phyloP scores from a whole-genome alignment of 1,140 invertebrate species.

The Pararge aegeria region DNA sequence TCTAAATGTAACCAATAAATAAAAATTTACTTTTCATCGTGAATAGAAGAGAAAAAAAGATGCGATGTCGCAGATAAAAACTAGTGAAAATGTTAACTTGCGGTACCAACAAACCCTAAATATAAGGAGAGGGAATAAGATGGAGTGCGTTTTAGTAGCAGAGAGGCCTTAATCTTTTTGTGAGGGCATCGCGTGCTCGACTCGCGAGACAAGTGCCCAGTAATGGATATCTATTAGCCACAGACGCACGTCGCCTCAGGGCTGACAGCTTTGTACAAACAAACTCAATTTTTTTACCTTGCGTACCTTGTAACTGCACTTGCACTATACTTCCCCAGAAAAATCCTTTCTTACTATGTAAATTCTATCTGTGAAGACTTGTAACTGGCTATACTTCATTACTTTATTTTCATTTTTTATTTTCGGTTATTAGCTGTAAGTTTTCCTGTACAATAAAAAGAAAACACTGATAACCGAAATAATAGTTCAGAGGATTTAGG shows the following conservation, averaged over 20 bases:
- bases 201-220: constrained; percentile 62
- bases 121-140: constrained; percentile 16
- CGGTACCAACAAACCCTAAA: constrained; percentile 1
- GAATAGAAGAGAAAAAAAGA: neutral
- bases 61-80: neutral
- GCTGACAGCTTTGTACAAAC: constrained; percentile 24
- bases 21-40: no score
- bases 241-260: constrained; percentile 49
- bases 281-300: neutral
- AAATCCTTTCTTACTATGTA: no score
- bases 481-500: no score
- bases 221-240: constrained; percentile 75
- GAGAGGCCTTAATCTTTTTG: constrained; percentile 33
- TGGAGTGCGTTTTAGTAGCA: constrained; percentile 26
- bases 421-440: no score
- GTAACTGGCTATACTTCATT: no score
- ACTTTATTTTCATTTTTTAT: no score
- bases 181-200: constrained; percentile 50
- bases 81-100: neutral
- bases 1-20: no score
- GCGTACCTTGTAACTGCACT: no score
- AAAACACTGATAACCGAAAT: no score
- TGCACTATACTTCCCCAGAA: no score
- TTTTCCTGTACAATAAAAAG: no score
- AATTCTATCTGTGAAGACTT: no score